Percentiles rank a stretch among this genome's conserved stretches.
These are phyloP conservation scores for Eolophus roseicapilla DNA, from an alignment of 2,113 vertebrate genomes.

Conservation along the genomic window DNA sequence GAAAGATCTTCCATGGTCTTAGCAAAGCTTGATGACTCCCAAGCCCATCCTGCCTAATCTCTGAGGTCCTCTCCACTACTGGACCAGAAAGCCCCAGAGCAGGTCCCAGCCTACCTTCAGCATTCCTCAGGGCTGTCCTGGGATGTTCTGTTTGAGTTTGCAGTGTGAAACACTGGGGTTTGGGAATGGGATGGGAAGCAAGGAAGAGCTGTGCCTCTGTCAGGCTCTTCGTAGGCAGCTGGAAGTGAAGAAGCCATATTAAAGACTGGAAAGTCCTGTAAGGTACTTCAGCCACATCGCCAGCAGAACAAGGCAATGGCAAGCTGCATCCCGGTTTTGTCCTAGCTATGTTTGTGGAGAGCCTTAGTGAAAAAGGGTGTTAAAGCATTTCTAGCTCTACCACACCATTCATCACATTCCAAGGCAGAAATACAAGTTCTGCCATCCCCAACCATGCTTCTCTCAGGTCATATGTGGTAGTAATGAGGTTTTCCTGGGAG, in stretches of 20 bases:
- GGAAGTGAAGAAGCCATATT: not conserved
- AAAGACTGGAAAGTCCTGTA: not conserved
- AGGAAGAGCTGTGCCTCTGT: not conserved
- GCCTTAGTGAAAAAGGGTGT: not conserved
- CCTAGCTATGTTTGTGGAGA: not conserved
- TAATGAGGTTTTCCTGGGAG: not conserved
- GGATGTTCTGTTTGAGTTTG: not conserved
- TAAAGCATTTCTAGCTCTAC: not conserved
- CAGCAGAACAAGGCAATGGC: not conserved
- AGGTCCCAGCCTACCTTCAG: too few relatives aligned
- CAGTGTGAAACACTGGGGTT: not conserved
- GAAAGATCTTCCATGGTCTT: not conserved
- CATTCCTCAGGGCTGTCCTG: rapidly evolving
- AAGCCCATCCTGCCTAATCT: not conserved
- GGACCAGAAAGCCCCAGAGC: not conserved
- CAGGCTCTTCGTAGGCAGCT: not conserved
- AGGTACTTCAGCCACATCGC: not conserved
- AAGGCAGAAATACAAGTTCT: not conserved
- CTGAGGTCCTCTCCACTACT: not conserved
- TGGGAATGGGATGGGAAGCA: not conserved
- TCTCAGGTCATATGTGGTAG: not conserved
- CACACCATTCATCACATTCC: rapidly evolving
- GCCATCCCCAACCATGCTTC: not conserved
- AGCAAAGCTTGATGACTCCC: not conserved
- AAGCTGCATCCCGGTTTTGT: not conserved